A percentile compares a stretch with the other conserved stretches of the same genome.
These are phyloP conservation scores for Phymastichus coffea DNA, from an alignment of 1,140 invertebrate species.

Conservation along the genomic window DNA sequence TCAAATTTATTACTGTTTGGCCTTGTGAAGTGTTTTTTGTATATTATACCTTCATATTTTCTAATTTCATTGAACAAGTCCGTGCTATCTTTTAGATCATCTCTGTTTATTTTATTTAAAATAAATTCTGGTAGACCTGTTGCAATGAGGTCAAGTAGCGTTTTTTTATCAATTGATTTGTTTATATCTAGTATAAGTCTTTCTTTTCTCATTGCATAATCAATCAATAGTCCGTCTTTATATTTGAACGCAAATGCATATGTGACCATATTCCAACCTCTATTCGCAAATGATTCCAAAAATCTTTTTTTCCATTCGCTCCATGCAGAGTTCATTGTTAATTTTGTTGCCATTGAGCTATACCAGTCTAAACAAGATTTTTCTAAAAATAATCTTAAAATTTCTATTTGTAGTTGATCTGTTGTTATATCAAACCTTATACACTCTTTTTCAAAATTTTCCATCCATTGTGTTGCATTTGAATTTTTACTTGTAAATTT, in stretches of 20 bases:
- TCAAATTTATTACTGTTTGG: neutral
- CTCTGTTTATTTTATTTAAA: constrained; percentile 29
- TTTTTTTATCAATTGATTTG: neutral
- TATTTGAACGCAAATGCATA: neutral
- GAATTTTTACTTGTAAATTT: constrained; percentile 8
- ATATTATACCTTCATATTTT: constrained; percentile 19
- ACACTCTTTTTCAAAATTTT: constrained; percentile 18
- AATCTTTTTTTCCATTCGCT: neutral
- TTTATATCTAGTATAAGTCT: neutral
- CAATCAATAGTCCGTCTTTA: neutral
- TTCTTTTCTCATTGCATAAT: constrained; percentile 10
- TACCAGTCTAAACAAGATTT: constrained; percentile 20
- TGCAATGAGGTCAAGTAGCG: neutral
- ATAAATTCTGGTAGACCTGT: constrained; percentile 27
- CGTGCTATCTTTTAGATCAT: constrained; percentile 23
- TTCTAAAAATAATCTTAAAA: constrained; percentile 14
- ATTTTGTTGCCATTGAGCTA: constrained; percentile 10
- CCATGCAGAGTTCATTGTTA: neutral
- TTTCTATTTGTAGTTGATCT: constrained; percentile 36
- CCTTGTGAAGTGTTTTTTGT: neutral
- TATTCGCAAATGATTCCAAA: neutral
- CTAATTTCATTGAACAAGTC: constrained; percentile 30
- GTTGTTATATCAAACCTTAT: constrained; percentile 24
- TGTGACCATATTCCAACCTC: neutral
- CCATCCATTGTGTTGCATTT: constrained; percentile 12